A percentile compares a stretch with the other conserved stretches of the same genome.
Evolutionary conservation across 2,797 vertebrate genomes (phyloP).

Genomic region (Bovichtus variegatus): DNA sequence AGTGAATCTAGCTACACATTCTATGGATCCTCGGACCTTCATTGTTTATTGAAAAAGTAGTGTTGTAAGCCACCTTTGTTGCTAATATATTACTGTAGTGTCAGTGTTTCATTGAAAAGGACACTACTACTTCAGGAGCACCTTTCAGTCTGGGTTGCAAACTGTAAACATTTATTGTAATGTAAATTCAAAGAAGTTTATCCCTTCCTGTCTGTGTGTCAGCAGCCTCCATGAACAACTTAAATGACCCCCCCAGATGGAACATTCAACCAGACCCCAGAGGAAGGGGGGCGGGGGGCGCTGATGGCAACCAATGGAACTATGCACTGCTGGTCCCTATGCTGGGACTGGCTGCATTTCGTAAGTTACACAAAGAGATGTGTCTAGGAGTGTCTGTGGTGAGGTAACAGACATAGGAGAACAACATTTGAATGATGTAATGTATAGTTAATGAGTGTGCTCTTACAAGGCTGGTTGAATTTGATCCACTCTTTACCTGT

Average conservation of each 20-base stretch:
- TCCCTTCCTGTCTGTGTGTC: neutral
- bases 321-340: conserved; percentile 96
- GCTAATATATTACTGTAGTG: neutral
- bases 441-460: neutral
- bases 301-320: conserved; percentile 94
- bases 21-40: neutral
- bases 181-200: neutral
- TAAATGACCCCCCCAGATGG: conserved; percentile 96
- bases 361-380: conserved; percentile 72
- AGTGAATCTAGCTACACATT: no score
- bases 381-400: neutral
- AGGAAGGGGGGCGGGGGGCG: conserved; percentile 82
- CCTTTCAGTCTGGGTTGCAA: neutral
- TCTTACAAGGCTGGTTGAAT: neutral
- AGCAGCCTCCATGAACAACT: conserved; percentile 92
- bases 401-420: neutral
- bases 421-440: neutral
- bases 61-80: neutral
- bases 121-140: neutral
- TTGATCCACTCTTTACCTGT: neutral
- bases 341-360: conserved; percentile 93
- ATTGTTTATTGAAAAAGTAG: neutral
- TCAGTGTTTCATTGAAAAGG: neutral
- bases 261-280: conserved; percentile 92
- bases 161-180: neutral